Evolutionary conservation across 2,797 vertebrate genomes (phyloP).

Genomic region (Cuculus canorus): DNA sequence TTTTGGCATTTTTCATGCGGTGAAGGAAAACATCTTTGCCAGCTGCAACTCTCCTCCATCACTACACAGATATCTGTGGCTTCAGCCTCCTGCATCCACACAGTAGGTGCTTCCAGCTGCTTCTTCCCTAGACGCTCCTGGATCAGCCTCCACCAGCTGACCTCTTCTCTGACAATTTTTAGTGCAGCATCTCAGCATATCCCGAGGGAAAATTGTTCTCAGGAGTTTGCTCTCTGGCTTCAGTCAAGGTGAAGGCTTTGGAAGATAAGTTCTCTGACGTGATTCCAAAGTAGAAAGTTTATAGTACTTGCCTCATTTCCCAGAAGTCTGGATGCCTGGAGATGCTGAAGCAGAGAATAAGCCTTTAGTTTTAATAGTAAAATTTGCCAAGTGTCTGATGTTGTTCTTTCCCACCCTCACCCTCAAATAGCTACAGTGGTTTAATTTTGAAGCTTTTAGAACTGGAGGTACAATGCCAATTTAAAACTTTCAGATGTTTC

Average conservation of each 20-base stretch:
- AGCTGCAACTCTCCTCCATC: not conserved
- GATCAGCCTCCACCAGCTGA: not conserved
- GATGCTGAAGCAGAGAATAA: not conserved
- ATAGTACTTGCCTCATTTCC: not conserved
- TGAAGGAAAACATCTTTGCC: not conserved
- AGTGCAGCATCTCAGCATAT: not conserved
- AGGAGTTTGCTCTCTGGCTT: not conserved
- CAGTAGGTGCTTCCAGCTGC: not conserved
- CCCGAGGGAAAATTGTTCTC: not conserved
- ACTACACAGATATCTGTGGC: not conserved
- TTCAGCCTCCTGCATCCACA: not conserved
- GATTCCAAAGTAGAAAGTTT: not conserved
- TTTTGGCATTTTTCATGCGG: not conserved
- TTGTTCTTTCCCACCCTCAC: not conserved
- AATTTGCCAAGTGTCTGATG: not conserved
- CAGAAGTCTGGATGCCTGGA: not conserved
- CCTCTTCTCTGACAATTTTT: not conserved
- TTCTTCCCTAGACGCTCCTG: not conserved
- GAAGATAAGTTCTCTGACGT: not conserved
- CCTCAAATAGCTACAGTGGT: not conserved
- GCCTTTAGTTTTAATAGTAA: not conserved
- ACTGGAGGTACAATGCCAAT: not conserved
- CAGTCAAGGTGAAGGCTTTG: not conserved
- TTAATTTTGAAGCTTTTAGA: not conserved
- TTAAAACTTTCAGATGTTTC: not conserved